A percentile compares a stretch with the other conserved stretches of the same genome.
Evolutionary conservation across 2,888 invertebrate species (phyloP).

Genomic region (Eledona agricola): DNA sequence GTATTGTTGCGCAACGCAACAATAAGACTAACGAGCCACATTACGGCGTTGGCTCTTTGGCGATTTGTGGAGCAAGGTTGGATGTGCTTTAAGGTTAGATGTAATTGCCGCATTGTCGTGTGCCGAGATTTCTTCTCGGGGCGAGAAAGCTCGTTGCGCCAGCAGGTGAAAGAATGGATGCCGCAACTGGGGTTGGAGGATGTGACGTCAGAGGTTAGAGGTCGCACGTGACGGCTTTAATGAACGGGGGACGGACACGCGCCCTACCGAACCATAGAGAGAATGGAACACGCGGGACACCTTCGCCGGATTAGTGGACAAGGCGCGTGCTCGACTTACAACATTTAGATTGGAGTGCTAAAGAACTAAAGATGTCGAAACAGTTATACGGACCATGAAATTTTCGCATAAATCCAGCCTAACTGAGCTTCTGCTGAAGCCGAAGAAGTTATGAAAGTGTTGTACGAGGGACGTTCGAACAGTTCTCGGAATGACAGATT

Average conservation of each 20-base stretch:
- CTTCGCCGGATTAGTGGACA: no score
- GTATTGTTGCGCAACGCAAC: conserved; percentile 47
- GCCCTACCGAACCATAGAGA: conserved; percentile 34
- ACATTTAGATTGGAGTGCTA: no score
- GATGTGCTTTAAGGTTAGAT: conserved; percentile 42
- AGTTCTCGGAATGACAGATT: no score
- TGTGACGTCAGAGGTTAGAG: conserved; percentile 42
- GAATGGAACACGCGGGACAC: conserved; percentile 21
- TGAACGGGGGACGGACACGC: conserved; percentile 47
- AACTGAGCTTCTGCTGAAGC: no score
- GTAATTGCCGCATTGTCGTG: conserved; percentile 41
- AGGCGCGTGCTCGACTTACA: no score
- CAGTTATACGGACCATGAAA: no score
- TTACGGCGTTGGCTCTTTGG: conserved; percentile 40
- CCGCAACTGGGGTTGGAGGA: conserved; percentile 8
- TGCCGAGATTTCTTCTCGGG: conserved; percentile 26
- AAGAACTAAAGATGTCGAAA: no score
- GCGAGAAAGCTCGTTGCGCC: conserved; percentile 10
- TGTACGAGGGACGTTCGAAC: no score
- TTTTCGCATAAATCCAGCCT: no score
- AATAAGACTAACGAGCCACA: conserved; percentile 45
- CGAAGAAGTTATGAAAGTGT: no score
- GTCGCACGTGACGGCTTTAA: conserved; percentile 49
- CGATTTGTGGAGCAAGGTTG: conserved; percentile 49
- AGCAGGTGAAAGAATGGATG: conserved; percentile 26